Percentiles rank a stretch among this genome's conserved stretches.
phyloP scores from a whole-genome alignment of 2,888 invertebrate species.

The Eristalis arbustorum region DNA sequence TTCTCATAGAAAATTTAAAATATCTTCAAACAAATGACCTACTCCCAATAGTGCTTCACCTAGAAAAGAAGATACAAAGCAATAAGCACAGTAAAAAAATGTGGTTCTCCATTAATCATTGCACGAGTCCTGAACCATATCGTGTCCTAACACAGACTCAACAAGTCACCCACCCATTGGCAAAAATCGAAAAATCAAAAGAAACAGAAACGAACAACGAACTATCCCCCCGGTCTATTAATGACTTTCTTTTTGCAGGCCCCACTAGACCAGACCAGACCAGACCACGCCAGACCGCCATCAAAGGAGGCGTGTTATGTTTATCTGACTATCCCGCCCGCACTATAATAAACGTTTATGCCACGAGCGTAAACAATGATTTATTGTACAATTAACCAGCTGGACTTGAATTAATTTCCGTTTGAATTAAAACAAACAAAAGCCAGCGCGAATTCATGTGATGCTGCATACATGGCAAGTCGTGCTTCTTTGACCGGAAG shows the following conservation, averaged over 20 bases:
- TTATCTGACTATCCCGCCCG: neutral
- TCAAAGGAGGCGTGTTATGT: slow-evolving; percentile 1
- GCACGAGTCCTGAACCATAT: neutral
- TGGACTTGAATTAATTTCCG: slow-evolving; percentile 34
- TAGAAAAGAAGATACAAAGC: neutral
- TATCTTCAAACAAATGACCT: neutral
- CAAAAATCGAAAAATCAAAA: neutral
- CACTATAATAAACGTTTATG: neutral
- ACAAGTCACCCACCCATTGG: neutral
- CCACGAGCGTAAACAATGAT: slow-evolving; percentile 54
- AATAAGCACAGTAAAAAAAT: neutral
- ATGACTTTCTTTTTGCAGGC: neutral
- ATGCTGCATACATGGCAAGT: neutral
- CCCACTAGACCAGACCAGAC: neutral
- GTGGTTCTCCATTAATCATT: neutral
- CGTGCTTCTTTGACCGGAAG: slow-evolving; percentile 7
- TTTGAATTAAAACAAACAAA: slow-evolving; percentile 39
- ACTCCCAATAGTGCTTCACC: neutral
- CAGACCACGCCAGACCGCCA: neutral
- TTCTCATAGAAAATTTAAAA: neutral
- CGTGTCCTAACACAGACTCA: neutral
- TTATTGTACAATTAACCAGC: slow-evolving; percentile 58
- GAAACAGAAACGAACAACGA: neutral
- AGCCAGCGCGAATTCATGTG: neutral
- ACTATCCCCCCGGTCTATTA: neutral